Conservation (phyloP, 2,888 invertebrate genomes). For the Zaprionus lineosus region DNA sequence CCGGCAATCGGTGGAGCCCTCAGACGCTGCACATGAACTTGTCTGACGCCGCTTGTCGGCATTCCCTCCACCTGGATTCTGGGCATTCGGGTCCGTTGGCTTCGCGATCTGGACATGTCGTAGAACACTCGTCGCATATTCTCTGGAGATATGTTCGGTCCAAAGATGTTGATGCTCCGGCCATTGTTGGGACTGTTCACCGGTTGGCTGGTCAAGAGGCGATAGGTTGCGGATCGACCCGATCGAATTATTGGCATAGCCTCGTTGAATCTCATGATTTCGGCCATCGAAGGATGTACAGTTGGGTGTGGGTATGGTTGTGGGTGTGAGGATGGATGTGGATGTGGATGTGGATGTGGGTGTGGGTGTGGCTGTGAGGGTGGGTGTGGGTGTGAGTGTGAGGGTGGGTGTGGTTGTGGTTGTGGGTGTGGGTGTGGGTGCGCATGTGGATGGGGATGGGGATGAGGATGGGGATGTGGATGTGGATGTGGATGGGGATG, state of each 20-base stretch:
- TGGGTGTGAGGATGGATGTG: too few relatives aligned
- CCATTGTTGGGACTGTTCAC: conserved; percentile 12
- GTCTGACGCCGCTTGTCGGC: conserved; percentile 9
- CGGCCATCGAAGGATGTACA: conserved; percentile 18
- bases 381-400: too few relatives aligned
- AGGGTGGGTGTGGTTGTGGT: too few relatives aligned
- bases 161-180: conserved; percentile 38
- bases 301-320: too few relatives aligned
- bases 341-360: too few relatives aligned
- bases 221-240: conserved; percentile 14
- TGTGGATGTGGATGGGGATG: too few relatives aligned
- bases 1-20: conserved; percentile 3
- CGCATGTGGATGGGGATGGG: too few relatives aligned
- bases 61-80: conserved; percentile 25
- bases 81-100: conserved; percentile 9
- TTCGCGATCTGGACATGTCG: conserved; percentile 11
- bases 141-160: background rate
- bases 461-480: too few relatives aligned
- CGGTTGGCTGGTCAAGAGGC: conserved; percentile 15
- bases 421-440: too few relatives aligned
- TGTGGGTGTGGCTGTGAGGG: too few relatives aligned
- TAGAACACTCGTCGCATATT: conserved; percentile 28
- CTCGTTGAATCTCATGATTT: conserved; percentile 33
- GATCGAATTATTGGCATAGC: conserved; percentile 33
- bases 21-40: conserved; percentile 28